These are phyloP conservation scores for Apotomis turbidana DNA, from an alignment of 2,888 invertebrate genomes.

Conservation along the genomic window DNA sequence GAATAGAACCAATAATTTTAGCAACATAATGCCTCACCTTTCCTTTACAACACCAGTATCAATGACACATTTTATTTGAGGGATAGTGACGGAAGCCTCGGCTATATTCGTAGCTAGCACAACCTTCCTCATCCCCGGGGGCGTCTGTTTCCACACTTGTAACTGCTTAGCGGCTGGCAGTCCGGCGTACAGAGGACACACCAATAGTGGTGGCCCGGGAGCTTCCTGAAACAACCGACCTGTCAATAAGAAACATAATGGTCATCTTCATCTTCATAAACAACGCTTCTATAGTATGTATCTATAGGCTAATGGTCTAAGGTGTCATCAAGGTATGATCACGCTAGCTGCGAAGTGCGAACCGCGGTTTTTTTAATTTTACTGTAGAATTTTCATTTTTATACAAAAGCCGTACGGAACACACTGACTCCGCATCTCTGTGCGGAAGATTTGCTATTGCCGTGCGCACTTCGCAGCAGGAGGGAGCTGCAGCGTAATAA, in stretches of 20 bases:
- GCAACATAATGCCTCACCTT: constrained; percentile 77
- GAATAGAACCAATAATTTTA: no score
- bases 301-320: no score
- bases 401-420: no score
- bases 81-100: constrained; percentile 98
- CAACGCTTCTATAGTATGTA: no score
- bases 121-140: constrained; percentile 92
- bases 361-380: no score
- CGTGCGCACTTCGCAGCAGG: no score
- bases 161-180: constrained; percentile 94
- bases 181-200: constrained; percentile 96
- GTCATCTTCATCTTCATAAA: neutral
- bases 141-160: constrained; percentile 91
- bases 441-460: no score
- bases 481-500: no score
- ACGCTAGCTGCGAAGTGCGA: no score
- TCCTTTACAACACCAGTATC: constrained; percentile 97
- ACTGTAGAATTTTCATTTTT: no score
- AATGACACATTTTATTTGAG: constrained; percentile 94
- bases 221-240: constrained; percentile 71
- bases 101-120: constrained; percentile 98
- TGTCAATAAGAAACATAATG: neutral
- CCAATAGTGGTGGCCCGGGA: constrained; percentile 87
- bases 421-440: no score
- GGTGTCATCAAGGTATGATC: no score